Percentiles rank a stretch among this genome's conserved stretches.
Conservation (phyloP, 1,140 invertebrate species). For the Philaenus spumarius region DNA sequence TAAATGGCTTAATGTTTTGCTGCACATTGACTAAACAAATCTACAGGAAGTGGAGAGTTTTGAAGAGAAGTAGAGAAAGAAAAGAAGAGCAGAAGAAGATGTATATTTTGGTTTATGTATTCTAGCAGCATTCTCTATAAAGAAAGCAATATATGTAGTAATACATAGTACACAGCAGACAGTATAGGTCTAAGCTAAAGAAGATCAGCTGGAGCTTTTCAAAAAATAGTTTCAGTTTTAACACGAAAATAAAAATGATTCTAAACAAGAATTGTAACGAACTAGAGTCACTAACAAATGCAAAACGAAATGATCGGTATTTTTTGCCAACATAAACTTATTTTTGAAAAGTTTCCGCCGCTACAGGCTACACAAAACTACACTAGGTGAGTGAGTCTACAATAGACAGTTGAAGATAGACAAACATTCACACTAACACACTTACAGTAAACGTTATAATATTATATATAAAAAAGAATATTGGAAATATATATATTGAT, state of each 20-base stretch:
- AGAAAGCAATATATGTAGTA: slow-evolving; percentile 12
- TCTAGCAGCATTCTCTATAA: slow-evolving; percentile 6
- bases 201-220: neutral
- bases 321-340: too few relatives aligned
- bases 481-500: slow-evolving; percentile 8
- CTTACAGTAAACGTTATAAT: slow-evolving; percentile 8
- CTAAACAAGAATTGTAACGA: too few relatives aligned
- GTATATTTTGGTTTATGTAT: slow-evolving; percentile 9
- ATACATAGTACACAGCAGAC: slow-evolving; percentile 14
- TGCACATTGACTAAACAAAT: too few relatives aligned
- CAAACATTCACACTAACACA: slow-evolving; percentile 13
- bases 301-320: too few relatives aligned
- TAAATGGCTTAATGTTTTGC: too few relatives aligned
- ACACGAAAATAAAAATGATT: neutral
- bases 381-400: neutral
- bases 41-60: neutral
- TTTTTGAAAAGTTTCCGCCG: too few relatives aligned
- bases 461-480: slow-evolving; percentile 13
- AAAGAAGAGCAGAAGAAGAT: slow-evolving; percentile 11
- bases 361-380: too few relatives aligned
- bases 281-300: too few relatives aligned
- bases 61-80: slow-evolving; percentile 11
- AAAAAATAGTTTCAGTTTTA: neutral
- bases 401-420: neutral
- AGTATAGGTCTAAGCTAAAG: slow-evolving; percentile 11